Conservation (phyloP, 2,797 vertebrate species). For the Zalophus californianus region DNA sequence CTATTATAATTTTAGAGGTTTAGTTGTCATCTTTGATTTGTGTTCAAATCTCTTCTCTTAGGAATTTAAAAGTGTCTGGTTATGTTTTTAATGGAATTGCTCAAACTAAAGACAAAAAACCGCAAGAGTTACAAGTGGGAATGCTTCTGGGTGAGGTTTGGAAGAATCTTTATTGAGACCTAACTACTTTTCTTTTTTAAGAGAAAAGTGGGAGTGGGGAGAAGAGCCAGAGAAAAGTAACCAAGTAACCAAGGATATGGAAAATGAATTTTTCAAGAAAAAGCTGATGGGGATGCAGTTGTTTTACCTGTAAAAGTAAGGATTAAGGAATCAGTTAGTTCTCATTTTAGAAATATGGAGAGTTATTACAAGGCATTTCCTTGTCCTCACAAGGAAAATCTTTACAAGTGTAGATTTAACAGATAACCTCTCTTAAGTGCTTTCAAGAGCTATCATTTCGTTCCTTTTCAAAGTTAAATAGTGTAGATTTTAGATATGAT, state of each 20-base stretch:
- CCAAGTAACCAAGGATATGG: neutral
- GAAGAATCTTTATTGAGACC: constrained; percentile 7
- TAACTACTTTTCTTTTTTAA: neutral
- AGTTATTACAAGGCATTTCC: neutral
- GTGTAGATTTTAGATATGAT: constrained; percentile 8
- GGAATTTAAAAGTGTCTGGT: constrained; percentile 76
- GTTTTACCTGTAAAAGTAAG: neutral
- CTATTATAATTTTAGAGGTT: constrained; percentile 74
- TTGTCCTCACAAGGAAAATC: constrained; percentile 28
- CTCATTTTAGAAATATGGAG: neutral
- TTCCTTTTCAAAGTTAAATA: constrained; percentile 65
- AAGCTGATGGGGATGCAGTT: neutral
- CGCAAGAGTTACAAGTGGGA: neutral
- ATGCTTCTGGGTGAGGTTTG: constrained; percentile 22
- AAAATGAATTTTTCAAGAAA: neutral
- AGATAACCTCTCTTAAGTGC: constrained; percentile 53
- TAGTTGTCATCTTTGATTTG: constrained; percentile 80
- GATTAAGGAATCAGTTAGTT: neutral
- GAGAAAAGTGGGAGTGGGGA: neutral
- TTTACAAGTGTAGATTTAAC: constrained; percentile 53
- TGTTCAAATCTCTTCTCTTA: constrained; percentile 75
- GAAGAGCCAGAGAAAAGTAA: neutral
- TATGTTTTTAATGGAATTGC: constrained; percentile 77
- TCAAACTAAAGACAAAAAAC: constrained; percentile 63
- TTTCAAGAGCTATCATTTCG: constrained; percentile 38